Percentiles rank a stretch among this genome's conserved stretches.
Evolutionary conservation across 2,888 invertebrate genomes (phyloP).

Genomic region (Tiphia femorata): DNA sequence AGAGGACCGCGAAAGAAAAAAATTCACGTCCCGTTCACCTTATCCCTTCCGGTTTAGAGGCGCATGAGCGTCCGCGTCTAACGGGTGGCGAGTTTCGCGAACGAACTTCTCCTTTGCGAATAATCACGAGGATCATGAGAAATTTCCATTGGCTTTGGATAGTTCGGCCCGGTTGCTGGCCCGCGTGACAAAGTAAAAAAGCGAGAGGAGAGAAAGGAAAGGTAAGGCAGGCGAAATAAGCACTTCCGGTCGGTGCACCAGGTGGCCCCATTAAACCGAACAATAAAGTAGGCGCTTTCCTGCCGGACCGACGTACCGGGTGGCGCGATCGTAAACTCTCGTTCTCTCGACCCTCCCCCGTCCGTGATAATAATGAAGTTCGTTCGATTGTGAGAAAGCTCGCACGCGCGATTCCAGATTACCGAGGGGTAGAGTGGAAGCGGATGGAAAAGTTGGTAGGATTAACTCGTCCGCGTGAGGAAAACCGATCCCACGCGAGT

Average conservation of each 20-base stretch:
- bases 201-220: neutral
- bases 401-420: too few species aligned
- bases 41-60: neutral
- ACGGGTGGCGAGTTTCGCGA: neutral
- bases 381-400: neutral
- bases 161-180: neutral
- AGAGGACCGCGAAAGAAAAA: neutral
- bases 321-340: neutral
- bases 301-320: slow-evolving; percentile 4
- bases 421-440: too few species aligned
- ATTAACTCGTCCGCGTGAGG: too few species aligned
- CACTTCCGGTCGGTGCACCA: slow-evolving; percentile 17
- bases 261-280: slow-evolving; percentile 15
- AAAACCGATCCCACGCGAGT: too few species aligned
- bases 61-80: neutral
- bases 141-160: too few species aligned
- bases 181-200: neutral
- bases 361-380: slow-evolving; percentile 1
- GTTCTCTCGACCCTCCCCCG: neutral
- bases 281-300: slow-evolving; percentile 10
- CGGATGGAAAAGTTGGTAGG: too few species aligned
- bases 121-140: neutral
- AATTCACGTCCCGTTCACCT: neutral
- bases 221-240: slow-evolving; percentile 5
- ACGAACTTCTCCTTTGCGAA: too few species aligned